Evolutionary conservation across 2,888 invertebrate genomes (phyloP).

Genomic region (Bombylius major): DNA sequence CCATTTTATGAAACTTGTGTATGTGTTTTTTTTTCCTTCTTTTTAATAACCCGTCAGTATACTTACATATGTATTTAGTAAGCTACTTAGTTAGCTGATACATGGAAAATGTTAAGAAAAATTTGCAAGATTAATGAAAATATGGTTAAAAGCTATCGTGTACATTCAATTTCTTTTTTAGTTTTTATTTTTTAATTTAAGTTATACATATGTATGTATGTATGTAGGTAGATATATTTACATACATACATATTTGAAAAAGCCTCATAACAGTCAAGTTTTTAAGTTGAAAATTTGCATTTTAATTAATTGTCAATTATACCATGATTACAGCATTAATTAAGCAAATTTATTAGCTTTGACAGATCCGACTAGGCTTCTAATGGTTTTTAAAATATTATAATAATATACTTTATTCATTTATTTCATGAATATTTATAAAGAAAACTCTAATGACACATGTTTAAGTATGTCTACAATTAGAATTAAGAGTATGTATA

Average conservation of each 20-base stretch:
- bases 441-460: not conserved
- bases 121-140: too few species aligned
- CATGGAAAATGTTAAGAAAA: too few species aligned
- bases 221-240: too few species aligned
- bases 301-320: constrained; percentile 24
- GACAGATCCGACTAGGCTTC: constrained; percentile 12
- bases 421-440: constrained; percentile 7
- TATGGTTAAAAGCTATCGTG: too few species aligned
- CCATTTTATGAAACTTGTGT: too few species aligned
- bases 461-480: not conserved
- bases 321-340: constrained; percentile 16
- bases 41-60: too few species aligned
- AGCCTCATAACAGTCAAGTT: constrained; percentile 5
- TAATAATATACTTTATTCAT: not conserved
- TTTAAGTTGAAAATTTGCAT: constrained; percentile 20
- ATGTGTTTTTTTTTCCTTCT: too few species aligned
- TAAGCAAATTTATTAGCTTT: constrained; percentile 19
- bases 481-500: not conserved
- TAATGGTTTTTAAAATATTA: not conserved
- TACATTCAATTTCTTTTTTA: not conserved
- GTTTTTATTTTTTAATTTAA: not conserved
- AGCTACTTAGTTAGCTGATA: too few species aligned
- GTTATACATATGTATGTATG: not conserved
- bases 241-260: not conserved
- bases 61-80: too few species aligned